phyloP scores from a whole-genome alignment of 2,888 invertebrate species.

The Noctua janthina region DNA sequence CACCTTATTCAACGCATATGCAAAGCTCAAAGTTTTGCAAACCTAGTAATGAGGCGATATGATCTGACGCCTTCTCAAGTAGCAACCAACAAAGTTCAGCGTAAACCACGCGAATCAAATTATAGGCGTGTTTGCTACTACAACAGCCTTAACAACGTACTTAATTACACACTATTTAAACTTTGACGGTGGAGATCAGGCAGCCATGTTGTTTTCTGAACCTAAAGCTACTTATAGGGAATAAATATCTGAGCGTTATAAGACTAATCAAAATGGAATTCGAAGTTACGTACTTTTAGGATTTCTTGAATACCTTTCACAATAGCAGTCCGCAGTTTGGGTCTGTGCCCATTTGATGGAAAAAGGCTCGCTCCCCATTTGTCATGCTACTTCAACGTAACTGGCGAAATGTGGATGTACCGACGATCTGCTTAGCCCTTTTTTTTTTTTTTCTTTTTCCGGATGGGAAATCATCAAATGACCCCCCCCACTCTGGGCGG shows the following conservation, averaged over 20 bases:
- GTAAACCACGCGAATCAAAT: slow-evolving; percentile 47
- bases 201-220: not conserved
- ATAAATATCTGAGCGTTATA: not conserved
- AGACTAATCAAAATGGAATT: not conserved
- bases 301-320: not conserved
- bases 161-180: slow-evolving; percentile 58
- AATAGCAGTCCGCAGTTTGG: not conserved
- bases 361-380: not conserved
- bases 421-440: not conserved
- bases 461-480: too few relatives aligned
- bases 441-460: too few relatives aligned
- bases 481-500: too few relatives aligned
- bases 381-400: not conserved
- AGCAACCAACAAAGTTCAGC: slow-evolving; percentile 37
- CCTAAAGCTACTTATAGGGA: not conserved
- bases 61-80: slow-evolving; percentile 31
- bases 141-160: slow-evolving; percentile 36
- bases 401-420: not conserved
- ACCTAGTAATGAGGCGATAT: slow-evolving; percentile 18
- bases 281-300: not conserved
- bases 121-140: slow-evolving; percentile 52
- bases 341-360: not conserved
- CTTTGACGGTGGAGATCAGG: slow-evolving; percentile 30
- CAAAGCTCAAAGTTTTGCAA: slow-evolving; percentile 10
- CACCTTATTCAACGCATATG: not conserved